A percentile compares a stretch with the other conserved stretches of the same genome.
Evolutionary conservation across 1,140 invertebrate genomes (phyloP).

Genomic region (Aphaenogaster floridana): DNA sequence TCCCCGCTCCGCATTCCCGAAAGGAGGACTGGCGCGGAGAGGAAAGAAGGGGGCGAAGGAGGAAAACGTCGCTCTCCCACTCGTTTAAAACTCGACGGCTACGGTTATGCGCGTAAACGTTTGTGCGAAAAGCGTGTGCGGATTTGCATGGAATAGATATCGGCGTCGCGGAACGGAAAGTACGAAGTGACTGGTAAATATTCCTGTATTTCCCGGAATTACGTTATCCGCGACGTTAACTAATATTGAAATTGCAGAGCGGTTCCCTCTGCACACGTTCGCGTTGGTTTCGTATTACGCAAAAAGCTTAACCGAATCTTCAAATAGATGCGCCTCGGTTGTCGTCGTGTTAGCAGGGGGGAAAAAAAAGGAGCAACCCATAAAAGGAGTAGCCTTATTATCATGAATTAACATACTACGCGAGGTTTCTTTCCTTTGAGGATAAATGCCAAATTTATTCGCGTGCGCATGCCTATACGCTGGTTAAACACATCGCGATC

Average conservation of each 20-base stretch:
- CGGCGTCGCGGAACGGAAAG: constrained; percentile 17
- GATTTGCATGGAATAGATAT: constrained; percentile 53
- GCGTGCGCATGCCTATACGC: not conserved
- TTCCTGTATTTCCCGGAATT: constrained; percentile 17
- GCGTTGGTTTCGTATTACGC: constrained; percentile 1
- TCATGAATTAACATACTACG: constrained; percentile 41
- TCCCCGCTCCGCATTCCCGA: constrained; percentile 7
- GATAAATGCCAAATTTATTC: constrained; percentile 47
- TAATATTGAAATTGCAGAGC: constrained; percentile 34
- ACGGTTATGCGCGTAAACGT: not conserved
- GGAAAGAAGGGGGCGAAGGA: not conserved
- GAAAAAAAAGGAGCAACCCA: not conserved
- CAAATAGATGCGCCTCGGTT: constrained; percentile 6
- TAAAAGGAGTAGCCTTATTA: constrained; percentile 28
- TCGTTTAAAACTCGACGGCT: not conserved
- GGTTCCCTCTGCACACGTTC: not conserved
- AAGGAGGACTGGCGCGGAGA: not conserved
- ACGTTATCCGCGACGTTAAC: constrained; percentile 38
- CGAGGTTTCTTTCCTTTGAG: not conserved
- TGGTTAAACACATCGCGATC: constrained; percentile 40
- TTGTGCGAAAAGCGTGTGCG: constrained; percentile 9
- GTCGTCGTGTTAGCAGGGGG: not conserved
- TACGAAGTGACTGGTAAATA: constrained; percentile 11
- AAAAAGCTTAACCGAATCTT: constrained; percentile 18
- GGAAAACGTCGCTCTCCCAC: not conserved